phyloP scores from a whole-genome alignment of 2,888 invertebrate species.

The Eupelmus urozonus region DNA sequence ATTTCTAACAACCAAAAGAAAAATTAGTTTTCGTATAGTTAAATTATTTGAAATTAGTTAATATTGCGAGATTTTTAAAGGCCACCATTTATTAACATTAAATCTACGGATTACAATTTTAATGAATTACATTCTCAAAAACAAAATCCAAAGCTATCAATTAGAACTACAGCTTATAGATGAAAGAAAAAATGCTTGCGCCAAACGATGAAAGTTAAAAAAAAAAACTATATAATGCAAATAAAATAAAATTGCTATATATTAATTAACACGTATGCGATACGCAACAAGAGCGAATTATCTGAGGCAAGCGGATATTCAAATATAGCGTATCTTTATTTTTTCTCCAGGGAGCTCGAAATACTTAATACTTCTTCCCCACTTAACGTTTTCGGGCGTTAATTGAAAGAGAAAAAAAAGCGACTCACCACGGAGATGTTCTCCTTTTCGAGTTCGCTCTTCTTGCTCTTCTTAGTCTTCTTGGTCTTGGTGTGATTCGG shows the following conservation, averaged over 20 bases:
- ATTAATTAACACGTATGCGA: constrained; percentile 26
- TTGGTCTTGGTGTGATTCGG: constrained; percentile 78
- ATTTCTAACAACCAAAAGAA: too few relatives aligned
- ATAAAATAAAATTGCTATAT: background rate
- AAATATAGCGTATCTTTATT: background rate
- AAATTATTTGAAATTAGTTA: too few relatives aligned
- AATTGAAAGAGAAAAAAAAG: background rate
- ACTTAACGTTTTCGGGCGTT: background rate
- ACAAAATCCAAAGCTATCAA: background rate
- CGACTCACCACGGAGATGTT: constrained; percentile 84
- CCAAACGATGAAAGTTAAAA: background rate
- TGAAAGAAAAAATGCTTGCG: constrained; percentile 20
- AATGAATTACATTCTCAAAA: background rate
- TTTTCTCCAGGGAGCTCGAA: background rate
- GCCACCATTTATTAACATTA: constrained; percentile 5
- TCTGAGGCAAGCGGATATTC: constrained; percentile 22
- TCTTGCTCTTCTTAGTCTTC: constrained; percentile 83
- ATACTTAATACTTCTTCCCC: background rate
- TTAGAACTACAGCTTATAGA: constrained; percentile 15
- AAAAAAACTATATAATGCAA: too few relatives aligned
- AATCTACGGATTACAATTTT: too few relatives aligned
- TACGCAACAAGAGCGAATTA: background rate
- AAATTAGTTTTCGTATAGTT: too few relatives aligned
- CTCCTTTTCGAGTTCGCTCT: constrained; percentile 82
- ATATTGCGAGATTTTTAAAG: too few relatives aligned